Evolutionary conservation across 2,888 invertebrate genomes (phyloP).

Genomic region (Mesoligia furuncula): DNA sequence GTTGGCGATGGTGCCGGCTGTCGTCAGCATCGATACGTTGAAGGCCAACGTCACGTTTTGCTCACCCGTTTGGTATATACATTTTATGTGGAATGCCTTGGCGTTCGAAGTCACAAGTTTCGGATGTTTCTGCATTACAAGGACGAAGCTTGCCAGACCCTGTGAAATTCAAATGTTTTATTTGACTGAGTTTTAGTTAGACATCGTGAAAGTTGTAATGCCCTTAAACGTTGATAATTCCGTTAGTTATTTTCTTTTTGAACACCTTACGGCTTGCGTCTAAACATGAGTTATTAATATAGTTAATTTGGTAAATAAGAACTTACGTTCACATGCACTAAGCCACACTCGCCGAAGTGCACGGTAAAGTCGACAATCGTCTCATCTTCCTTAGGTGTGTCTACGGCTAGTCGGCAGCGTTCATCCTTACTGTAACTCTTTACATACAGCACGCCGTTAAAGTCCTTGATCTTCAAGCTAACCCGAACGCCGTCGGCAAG

Average conservation of each 20-base stretch:
- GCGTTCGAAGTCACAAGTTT: slow-evolving; percentile 98
- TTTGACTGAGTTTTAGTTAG: background rate
- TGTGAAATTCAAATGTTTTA: slow-evolving; percentile 76
- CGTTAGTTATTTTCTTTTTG: background rate
- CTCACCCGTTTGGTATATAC: slow-evolving; percentile 98
- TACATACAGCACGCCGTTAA: slow-evolving; percentile 97
- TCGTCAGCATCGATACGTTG: slow-evolving; percentile 98
- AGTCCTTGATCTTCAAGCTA: slow-evolving; percentile 94
- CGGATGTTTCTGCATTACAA: slow-evolving; percentile 99
- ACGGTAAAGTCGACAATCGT: slow-evolving; percentile 95
- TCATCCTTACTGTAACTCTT: slow-evolving; percentile 98
- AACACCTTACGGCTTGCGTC: background rate
- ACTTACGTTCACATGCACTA: slow-evolving; percentile 96
- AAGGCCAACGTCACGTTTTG: slow-evolving; percentile 97
- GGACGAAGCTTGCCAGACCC: slow-evolving; percentile 97
- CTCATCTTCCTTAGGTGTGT: slow-evolving; percentile 93
- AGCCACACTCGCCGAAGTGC: slow-evolving; percentile 97
- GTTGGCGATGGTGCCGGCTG: slow-evolving; percentile 98
- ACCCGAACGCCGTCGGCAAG: slow-evolving; percentile 98
- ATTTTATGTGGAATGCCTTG: slow-evolving; percentile 98
- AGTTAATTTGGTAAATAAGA: background rate
- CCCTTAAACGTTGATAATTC: background rate
- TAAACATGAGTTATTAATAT: background rate
- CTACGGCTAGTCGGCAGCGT: slow-evolving; percentile 95
- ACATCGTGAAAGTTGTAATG: background rate